Base-by-base conservation (phyloP, 2,113 vertebrate species). In the Sylvia atricapilla region DNA sequence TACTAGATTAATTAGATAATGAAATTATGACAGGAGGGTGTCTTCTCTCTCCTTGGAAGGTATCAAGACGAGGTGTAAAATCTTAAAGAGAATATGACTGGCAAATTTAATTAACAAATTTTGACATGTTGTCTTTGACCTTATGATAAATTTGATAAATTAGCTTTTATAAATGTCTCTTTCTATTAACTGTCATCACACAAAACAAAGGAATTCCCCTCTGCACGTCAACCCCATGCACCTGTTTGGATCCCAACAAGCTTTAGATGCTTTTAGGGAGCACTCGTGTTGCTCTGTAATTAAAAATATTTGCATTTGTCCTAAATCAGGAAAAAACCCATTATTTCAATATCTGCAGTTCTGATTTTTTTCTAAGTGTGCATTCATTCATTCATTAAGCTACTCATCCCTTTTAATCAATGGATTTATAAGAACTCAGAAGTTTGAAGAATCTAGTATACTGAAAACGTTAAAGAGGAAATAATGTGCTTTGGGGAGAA, bases 191-290 rank as follows among this genome's bases (percentile, higher is more conserved):
- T 67, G 28, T 83, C 22, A n/a, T 41, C 20, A 27, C 73, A 49
- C 7, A 44, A 59, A 79, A n/a, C 35, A 56, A 49, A 64, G 46
- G 22, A 79, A 62, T 75, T 15, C 6, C 46, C 5, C 16, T 70
- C 35, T 64, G 17, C 12, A 25, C 0, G 1, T 68, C 21, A 5
- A 46, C 17, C 21, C 8, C 5, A 3, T 20, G 22, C 21, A 43
- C 15, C 15, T 90, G 3, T 58, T 53, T 24, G 25, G 11, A 4
- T 83, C 25, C 30, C 15, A 55, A 6, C 2, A 72, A 46, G 25
- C n/a, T 22, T 37, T 62, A 50, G 7, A 16, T 47, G 18, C 63
- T 87, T 81, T 47, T 63, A 41, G 28, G 24, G 19, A 58, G 6
- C 16, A 5, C 9, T 13, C 3, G 0, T 41, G 17, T 88, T 87